Evolutionary conservation across 2,888 invertebrate genomes (phyloP), one percentile per base, ranked within the genome.

Genomic region (Agapetus fuscipes): DNA sequence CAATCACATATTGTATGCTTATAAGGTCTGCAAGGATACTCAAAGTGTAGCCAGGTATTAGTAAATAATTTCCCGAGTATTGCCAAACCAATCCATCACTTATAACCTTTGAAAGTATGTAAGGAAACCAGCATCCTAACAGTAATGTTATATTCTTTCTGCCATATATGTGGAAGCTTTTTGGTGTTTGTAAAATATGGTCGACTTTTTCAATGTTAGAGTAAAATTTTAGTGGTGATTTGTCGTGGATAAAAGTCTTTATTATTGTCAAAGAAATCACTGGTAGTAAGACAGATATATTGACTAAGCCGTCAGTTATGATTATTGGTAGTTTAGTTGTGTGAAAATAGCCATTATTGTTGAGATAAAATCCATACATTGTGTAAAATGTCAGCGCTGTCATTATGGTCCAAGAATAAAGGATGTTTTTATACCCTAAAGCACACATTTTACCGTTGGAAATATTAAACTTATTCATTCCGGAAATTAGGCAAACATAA

Each of bases 401-500:
- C n/a, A n/a, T n/a, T n/a, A n/a, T n/a, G n/a, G n/a, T n/a, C n/a
- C n/a, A n/a, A n/a, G n/a, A n/a, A n/a, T n/a, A n/a, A n/a, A n/a
- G n/a, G n/a, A n/a, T n/a, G n/a, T n/a, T n/a, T n/a, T n/a, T n/a
- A n/a, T n/a, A n/a, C n/a, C n/a, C n/a, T n/a, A n/a, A n/a, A n/a
- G n/a, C n/a, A n/a, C n/a, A n/a, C n/a, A n/a, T n/a, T n/a, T n/a
- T n/a, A n/a, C n/a, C n/a, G n/a, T n/a, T n/a, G n/a, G n/a, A n/a
- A n/a, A n/a, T n/a, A n/a, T n/a, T n/a, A n/a, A n/a, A n/a, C n/a
- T 37, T 37, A 30, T 37, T 20, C 13, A 37, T 4, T 30, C 37
- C 37, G 7, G 20, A 24, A 2, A 34, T 7, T 7, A 12, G 24
- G 6, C 25, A 15, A 10, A 34, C 15, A 3, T 24, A 7, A 31